Evolutionary conservation across 92 coral and sea anemone genomes (phyloP), one percentile per base, ranked within the genome.

Genomic region (Epizoanthus fatuus): DNA sequence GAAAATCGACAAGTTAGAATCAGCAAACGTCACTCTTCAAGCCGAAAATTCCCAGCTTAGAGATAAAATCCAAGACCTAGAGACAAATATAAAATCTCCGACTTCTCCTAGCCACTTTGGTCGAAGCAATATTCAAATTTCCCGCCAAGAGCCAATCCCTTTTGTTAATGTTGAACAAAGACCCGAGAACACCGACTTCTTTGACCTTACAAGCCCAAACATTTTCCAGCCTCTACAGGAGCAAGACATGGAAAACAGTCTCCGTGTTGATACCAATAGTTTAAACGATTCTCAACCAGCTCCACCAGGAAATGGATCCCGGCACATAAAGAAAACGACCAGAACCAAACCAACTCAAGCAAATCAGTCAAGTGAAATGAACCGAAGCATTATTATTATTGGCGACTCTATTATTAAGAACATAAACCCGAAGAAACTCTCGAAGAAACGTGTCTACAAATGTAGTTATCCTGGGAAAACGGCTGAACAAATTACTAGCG

Each of bases 401-500:
- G 89, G 25, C 25, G 25, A 22, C 25, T 22, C 25, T 22, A 22
- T 22, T 22, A 22, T 22, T 22, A 22, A 22, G 25, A 22, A 22
- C 25, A 22, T 22, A 22, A 22, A 22, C 25, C 25, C 25, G 25
- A 22, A 0, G 25, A 22, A 22, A 22, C 25, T 22, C 25, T 22
- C 25, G 25, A 22, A 22, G 25, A 22, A 22, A 22, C 25, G 25
- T 22, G 25, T 22, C 25, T 22, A 22, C 25, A 22, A 22, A 22
- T 22, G 25, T 22, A 22, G 25, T 22, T 22, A 22, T 22, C 25
- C 25, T 22, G 25, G 93, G 14, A 84, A 84, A 84, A 84, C 89
- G 16, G 86, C 89, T 5, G 89, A 84, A 11, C 63, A 88, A 73
- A 88, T 88, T 15, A 15, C 59, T 25, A 64, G 80, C 12, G 80